Conservation (phyloP, 2,797 vertebrate species). For the Caiman crocodilus region DNA sequence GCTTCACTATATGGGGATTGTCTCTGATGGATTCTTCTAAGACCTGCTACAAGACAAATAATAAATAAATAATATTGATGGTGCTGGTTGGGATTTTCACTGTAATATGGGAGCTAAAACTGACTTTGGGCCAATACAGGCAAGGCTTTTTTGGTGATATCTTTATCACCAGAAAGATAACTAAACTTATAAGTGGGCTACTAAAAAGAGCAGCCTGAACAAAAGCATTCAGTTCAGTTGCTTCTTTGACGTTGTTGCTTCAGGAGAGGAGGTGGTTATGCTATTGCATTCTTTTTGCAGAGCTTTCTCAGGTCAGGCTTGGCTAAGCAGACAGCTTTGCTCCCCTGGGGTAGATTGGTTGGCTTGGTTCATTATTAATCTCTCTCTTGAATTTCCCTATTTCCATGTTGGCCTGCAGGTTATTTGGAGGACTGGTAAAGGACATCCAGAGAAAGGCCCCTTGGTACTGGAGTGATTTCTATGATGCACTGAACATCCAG, state of each 20-base stretch:
- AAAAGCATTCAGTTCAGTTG: not conserved
- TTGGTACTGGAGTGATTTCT: conserved; percentile 84
- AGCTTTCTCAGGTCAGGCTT: not conserved
- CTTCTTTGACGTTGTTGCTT: not conserved
- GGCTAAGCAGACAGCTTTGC: not conserved
- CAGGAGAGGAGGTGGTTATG: rapidly evolving
- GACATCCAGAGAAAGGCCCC: conserved; percentile 81
- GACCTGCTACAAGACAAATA: not conserved
- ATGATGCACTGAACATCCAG: conserved; percentile 81
- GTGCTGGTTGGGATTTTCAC: not conserved
- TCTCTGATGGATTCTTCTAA: not conserved
- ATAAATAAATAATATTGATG: not conserved
- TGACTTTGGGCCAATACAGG: not conserved
- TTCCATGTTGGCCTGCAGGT: conserved; percentile 43
- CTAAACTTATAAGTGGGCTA: too few species aligned
- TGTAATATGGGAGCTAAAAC: not conserved
- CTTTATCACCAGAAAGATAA: too few species aligned
- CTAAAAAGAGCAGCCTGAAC: too few species aligned
- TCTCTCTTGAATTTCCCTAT: not conserved
- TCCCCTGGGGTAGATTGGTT: not conserved
- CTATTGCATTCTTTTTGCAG: not conserved
- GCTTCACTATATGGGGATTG: not conserved
- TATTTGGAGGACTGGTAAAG: conserved; percentile 82
- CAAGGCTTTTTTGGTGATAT: not conserved
- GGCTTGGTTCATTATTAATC: not conserved